phyloP scores from a whole-genome alignment of 2,888 invertebrate species.

The Limnephilus rhombicus region DNA sequence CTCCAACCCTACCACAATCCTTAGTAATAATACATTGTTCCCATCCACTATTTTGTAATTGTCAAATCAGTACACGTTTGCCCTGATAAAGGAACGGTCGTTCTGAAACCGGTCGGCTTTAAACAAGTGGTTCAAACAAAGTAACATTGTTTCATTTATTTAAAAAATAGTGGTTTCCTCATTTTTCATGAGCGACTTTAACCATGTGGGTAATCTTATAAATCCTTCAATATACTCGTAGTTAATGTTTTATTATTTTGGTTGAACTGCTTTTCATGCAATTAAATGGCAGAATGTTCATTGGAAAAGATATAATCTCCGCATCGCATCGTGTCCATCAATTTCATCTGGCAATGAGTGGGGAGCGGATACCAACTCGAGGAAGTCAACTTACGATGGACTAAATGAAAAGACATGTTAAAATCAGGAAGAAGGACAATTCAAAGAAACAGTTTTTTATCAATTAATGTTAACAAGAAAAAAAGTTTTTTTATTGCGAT shows the following conservation, averaged over 20 bases:
- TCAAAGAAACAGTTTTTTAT: not conserved
- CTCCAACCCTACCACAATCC: no score
- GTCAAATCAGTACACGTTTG: no score
- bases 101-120: no score
- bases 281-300: not conserved
- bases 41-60: no score
- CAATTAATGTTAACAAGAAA: not conserved
- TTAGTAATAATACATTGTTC: no score
- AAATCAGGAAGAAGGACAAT: not conserved
- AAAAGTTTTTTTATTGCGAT: not conserved
- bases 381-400: not conserved
- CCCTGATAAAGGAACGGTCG: no score
- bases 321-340: not conserved
- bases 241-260: not conserved
- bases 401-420: not conserved
- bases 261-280: not conserved
- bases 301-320: not conserved
- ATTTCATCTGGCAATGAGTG: not conserved
- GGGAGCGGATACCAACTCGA: not conserved
- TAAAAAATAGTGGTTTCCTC: no score
- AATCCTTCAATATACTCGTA: not conserved
- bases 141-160: no score
- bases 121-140: no score
- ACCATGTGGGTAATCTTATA: not conserved
- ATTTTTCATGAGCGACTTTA: not conserved